A percentile compares a stretch with the other conserved stretches of the same genome.
Conservation (phyloP, 2,113 vertebrate species). For the Tiliqua scincoides region DNA sequence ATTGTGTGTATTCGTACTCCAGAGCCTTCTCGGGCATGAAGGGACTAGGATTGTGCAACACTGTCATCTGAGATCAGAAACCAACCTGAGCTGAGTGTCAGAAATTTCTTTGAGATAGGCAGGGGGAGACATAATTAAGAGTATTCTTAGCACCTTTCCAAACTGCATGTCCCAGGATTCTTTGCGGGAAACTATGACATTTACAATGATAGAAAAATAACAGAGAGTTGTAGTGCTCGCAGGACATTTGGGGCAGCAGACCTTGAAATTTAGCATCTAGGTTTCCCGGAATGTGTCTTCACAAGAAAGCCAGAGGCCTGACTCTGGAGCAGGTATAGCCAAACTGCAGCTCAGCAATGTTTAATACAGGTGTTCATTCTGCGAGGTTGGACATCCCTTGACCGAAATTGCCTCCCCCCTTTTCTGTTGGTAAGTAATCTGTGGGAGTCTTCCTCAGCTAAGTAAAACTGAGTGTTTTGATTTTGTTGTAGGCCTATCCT, state of each 20-base stretch:
- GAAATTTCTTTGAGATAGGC: neutral
- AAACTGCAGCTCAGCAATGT: neutral
- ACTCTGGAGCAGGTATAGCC: neutral
- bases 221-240: neutral
- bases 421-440: too few species aligned
- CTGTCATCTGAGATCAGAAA: neutral
- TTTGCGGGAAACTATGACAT: neutral
- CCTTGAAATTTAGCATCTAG: neutral
- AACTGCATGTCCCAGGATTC: neutral
- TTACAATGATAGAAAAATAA: neutral
- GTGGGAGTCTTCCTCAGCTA: too few species aligned
- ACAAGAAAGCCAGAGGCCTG: neutral
- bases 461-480: too few species aligned
- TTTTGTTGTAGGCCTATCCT: too few species aligned
- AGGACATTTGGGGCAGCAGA: neutral
- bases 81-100: neutral
- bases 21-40: neutral
- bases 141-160: neutral
- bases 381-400: neutral
- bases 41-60: neutral
- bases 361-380: neutral
- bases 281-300: neutral
- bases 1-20: neutral
- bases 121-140: neutral
- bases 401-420: too few species aligned